Evolutionary conservation across 30 jellyfish, hydroid and myxozoan genomes (phyloP), one percentile per base, ranked within the genome.

Genomic region (Nemopilema nomurai): DNA sequence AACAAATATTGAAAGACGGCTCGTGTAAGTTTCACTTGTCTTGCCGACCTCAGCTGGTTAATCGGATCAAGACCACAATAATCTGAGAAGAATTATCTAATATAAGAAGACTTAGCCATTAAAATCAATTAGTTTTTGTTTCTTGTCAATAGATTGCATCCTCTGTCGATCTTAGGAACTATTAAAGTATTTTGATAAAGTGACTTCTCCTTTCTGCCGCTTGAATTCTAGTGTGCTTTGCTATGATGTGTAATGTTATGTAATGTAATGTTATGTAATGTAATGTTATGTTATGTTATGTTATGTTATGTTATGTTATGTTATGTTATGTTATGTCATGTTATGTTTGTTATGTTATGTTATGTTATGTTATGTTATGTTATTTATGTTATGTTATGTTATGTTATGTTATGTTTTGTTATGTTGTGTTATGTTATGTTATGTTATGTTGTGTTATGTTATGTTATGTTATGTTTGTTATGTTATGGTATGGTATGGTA

Each of bases 331-430:
- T 28, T 51, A 78, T 78, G 88, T 51, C 57, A 78, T 78, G 88
- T 51, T 78, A 78, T 78, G 79, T 28, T 51, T n/a, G n/a, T n/a
- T 78, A 78, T 78, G 88, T 51, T 78, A 78, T 78, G 79, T 28
- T 51, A 78, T 78, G 88, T 28, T 65, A 78, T 78, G 88, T 28
- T 78, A 65, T 78, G 88, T 51, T 78, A 51, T 78, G 79, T 19
- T 78, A n/a, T n/a, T n/a, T n/a, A 78, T 78, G 88, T 51, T 65
- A 78, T 78, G 88, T 51, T 78, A 78, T 78, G 88, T 8, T 78
- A 78, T 62, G 88, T 28, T 78, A 78, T 63, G 79, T 28, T 65
- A 78, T 57, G 88, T 28, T 65, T 28, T 57, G 88, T 51, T 65
- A 57, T 57, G 88, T 20, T 78, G 24, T 57, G 88, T 28, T 78